phyloP scores from a whole-genome alignment of 2,888 invertebrate genomes.

The Hirtodrosophila alboralis region DNA sequence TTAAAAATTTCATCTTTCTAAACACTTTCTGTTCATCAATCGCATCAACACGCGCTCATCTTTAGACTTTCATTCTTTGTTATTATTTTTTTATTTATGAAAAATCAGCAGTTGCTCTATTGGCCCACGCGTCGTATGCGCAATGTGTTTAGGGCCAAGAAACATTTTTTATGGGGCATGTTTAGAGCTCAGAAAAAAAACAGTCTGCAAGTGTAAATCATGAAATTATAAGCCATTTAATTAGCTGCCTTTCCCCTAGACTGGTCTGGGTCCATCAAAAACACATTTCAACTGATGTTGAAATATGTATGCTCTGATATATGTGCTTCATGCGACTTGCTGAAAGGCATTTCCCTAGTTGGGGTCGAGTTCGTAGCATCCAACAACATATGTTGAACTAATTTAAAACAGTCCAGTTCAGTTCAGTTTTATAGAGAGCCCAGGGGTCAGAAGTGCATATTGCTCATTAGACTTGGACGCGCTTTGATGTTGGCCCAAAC shows the following conservation, averaged over 20 bases:
- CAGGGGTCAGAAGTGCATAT: constrained; percentile 71
- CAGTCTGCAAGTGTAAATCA: constrained; percentile 70
- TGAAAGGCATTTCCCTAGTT: constrained; percentile 66
- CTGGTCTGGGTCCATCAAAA: constrained; percentile 49
- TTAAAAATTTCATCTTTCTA: not conserved
- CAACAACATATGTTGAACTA: constrained; percentile 45
- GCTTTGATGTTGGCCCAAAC: constrained; percentile 64
- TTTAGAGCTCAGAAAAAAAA: constrained; percentile 30
- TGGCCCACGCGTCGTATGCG: constrained; percentile 46
- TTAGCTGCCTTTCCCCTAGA: constrained; percentile 57
- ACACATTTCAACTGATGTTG: constrained; percentile 61
- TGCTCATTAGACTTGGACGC: constrained; percentile 59
- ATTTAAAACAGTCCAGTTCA: constrained; percentile 22
- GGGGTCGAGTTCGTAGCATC: constrained; percentile 12
- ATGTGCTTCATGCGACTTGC: constrained; percentile 37
- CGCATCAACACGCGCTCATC: constrained; percentile 44
- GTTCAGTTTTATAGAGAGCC: constrained; percentile 7
- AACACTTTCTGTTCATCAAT: constrained; percentile 35
- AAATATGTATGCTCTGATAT: constrained; percentile 65
- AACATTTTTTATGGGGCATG: constrained; percentile 54
- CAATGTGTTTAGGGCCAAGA: constrained; percentile 37
- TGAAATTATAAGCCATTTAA: constrained; percentile 75
- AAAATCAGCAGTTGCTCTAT: constrained; percentile 13
- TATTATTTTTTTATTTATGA: not conserved
- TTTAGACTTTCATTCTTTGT: too few species aligned